Conservation (phyloP, 2,113 vertebrate genomes). For the Osmerus mordax region DNA sequence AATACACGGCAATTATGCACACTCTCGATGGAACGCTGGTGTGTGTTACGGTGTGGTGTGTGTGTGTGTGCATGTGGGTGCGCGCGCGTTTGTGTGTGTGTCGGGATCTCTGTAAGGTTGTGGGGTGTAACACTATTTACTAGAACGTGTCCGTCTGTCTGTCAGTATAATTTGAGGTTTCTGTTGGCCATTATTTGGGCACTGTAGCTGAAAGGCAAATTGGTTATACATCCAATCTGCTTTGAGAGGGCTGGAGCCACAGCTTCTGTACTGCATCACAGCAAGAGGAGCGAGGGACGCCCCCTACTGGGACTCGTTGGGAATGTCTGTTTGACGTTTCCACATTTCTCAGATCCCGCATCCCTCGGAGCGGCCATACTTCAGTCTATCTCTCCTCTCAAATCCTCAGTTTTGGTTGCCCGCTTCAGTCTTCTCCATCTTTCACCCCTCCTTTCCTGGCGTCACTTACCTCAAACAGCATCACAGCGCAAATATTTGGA, state of each 20-base stretch:
- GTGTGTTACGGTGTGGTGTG: too few relatives aligned
- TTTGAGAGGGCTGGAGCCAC: slow-evolving; percentile 22
- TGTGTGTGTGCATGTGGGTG: background rate
- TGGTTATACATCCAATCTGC: slow-evolving; percentile 61
- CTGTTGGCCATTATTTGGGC: slow-evolving; percentile 44
- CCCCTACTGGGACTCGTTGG: too few relatives aligned
- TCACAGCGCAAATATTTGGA: background rate
- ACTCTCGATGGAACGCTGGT: slow-evolving; percentile 36
- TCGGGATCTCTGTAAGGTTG: slow-evolving; percentile 36
- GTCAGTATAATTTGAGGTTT: slow-evolving; percentile 57
- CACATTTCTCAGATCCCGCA: too few relatives aligned
- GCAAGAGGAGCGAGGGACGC: too few relatives aligned
- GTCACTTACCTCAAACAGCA: background rate
- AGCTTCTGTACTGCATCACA: slow-evolving; percentile 23
- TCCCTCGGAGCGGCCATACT: too few relatives aligned
- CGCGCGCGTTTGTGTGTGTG: slow-evolving; percentile 17
- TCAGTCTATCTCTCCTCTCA: too few relatives aligned
- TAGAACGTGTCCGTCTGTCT: slow-evolving; percentile 39
- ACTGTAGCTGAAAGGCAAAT: slow-evolving; percentile 58
- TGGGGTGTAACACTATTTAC: slow-evolving; percentile 56
- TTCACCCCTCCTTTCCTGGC: background rate
- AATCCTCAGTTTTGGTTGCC: too few relatives aligned
- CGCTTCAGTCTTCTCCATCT: too few relatives aligned
- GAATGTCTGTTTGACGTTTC: too few relatives aligned
- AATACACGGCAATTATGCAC: slow-evolving; percentile 57